phyloP scores from a whole-genome alignment of 2,113 vertebrate genomes.

The Hiodon tergisus region DNA sequence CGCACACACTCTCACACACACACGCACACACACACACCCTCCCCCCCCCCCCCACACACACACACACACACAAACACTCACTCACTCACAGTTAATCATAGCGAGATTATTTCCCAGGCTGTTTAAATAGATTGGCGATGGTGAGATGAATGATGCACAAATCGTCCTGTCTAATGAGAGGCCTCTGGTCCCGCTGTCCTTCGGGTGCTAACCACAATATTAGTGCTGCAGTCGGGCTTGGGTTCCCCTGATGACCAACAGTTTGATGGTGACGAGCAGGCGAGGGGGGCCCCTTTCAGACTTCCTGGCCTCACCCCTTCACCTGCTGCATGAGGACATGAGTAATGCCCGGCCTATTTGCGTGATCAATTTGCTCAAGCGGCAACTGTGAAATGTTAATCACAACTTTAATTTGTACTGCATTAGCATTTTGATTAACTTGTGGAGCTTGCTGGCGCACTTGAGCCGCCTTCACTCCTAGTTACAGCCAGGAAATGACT shows the following conservation, averaged over 20 bases:
- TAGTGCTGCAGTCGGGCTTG: background rate
- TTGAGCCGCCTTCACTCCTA: constrained; percentile 86
- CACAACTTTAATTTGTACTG: constrained; percentile 98
- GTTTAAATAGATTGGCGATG: too few relatives aligned
- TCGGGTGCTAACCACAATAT: constrained; percentile 2
- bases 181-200: background rate
- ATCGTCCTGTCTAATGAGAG: background rate
- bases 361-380: constrained; percentile 90
- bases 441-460: constrained; percentile 81
- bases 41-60: too few relatives aligned
- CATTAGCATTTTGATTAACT: constrained; percentile 99
- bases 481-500: constrained; percentile 89
- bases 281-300: background rate
- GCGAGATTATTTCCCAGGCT: too few relatives aligned
- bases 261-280: background rate
- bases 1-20: too few relatives aligned
- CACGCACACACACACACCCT: too few relatives aligned
- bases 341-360: constrained; percentile 81
- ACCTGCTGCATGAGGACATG: constrained; percentile 55
- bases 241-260: background rate
- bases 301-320: background rate
- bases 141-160: too few relatives aligned
- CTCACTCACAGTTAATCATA: too few relatives aligned
- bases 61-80: too few relatives aligned
- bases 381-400: constrained; percentile 99